Evolutionary conservation across 2,113 vertebrate species (phyloP).

Genomic region (Lophotis ruficrista): DNA sequence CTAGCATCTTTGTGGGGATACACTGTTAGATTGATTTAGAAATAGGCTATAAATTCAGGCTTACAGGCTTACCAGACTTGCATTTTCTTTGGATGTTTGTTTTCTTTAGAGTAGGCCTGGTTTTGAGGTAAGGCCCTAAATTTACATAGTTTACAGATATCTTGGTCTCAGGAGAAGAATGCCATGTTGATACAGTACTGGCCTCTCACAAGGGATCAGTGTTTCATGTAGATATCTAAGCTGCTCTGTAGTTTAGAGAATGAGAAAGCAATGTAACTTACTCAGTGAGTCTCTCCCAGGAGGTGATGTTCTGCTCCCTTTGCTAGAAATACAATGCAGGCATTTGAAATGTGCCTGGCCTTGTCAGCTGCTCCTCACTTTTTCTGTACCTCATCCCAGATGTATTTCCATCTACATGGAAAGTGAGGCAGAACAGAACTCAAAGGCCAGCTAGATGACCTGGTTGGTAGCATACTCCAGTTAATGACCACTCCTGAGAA

Average conservation of each 20-base stretch:
- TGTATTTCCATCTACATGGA: background rate
- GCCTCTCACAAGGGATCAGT: background rate
- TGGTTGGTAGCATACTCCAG: background rate
- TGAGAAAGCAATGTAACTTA: background rate
- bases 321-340: rapidly evolving
- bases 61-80: background rate
- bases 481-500: background rate
- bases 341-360: background rate
- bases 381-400: background rate
- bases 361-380: background rate
- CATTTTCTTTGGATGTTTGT: background rate
- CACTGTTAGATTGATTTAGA: background rate
- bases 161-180: background rate
- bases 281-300: background rate
- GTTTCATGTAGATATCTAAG: background rate
- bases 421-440: background rate
- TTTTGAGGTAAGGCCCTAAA: background rate
- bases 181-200: background rate
- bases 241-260: background rate
- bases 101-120: background rate
- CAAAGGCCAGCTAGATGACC: background rate
- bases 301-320: background rate
- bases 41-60: background rate
- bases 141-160: background rate
- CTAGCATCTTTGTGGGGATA: background rate